Conservation (phyloP, 2,888 invertebrate species). For the Augochlorella aurata region DNA sequence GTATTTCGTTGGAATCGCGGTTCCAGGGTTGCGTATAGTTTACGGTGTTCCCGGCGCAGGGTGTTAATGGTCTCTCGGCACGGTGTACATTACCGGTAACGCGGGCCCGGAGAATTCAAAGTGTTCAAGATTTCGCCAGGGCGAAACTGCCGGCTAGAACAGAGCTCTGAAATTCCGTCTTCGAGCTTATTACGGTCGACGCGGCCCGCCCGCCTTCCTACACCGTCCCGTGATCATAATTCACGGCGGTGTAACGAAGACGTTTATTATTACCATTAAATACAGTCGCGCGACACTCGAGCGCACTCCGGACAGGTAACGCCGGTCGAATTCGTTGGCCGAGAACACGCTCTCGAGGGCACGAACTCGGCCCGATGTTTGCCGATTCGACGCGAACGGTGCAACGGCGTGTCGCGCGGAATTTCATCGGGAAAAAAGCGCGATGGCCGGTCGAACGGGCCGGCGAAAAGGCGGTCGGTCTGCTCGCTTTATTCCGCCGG, state of each 20-base stretch:
- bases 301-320: slow-evolving; percentile 20
- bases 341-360: too few relatives aligned
- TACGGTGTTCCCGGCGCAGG: background rate
- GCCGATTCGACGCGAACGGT: too few relatives aligned
- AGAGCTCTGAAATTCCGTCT: slow-evolving; percentile 6
- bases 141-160: background rate
- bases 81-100: background rate
- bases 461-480: too few relatives aligned
- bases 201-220: background rate
- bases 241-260: background rate
- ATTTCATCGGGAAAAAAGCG: too few relatives aligned
- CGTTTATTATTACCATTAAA: slow-evolving; percentile 13
- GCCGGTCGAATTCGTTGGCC: background rate
- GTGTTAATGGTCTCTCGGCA: background rate
- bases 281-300: background rate
- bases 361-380: too few relatives aligned
- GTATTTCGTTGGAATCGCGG: background rate
- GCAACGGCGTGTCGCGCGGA: too few relatives aligned
- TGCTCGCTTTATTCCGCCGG: too few relatives aligned
- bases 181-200: slow-evolving; percentile 8
- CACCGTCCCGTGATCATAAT: background rate
- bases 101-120: background rate
- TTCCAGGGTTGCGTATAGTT: background rate
- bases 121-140: background rate
- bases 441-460: too few relatives aligned